Conservation (phyloP, 2,888 invertebrate species). For the Drosophila longiperda region DNA sequence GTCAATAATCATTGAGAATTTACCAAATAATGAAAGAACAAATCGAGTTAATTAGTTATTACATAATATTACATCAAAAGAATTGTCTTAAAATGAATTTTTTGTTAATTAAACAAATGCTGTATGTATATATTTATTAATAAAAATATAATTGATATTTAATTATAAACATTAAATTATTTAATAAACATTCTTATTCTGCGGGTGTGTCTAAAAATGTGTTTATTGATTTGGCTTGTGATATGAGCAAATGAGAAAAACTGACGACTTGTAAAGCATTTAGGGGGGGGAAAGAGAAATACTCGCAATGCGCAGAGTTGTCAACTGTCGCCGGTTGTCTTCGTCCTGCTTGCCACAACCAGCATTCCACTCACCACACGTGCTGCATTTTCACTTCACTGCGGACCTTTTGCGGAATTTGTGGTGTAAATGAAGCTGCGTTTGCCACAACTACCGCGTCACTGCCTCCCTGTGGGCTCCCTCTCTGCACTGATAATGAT, state of each 20-base stretch:
- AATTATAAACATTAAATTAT: neutral
- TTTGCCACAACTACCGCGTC: neutral
- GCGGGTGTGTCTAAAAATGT: neutral
- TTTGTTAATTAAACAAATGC: neutral
- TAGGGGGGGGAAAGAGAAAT: constrained; percentile 14
- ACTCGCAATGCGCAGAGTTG: constrained; percentile 44
- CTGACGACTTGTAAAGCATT: constrained; percentile 32
- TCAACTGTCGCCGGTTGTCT: constrained; percentile 36
- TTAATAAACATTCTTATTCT: neutral
- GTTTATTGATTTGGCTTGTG: neutral
- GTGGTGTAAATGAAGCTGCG: constrained; percentile 57
- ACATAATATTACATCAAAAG: neutral
- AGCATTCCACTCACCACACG: too few relatives aligned
- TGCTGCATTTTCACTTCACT: constrained; percentile 51
- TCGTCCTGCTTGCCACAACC: neutral
- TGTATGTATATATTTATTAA: too few relatives aligned
- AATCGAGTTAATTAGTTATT: neutral
- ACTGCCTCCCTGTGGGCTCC: too few relatives aligned
- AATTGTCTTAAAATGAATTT: neutral
- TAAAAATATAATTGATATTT: neutral
- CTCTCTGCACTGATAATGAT: constrained; percentile 40
- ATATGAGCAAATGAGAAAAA: constrained; percentile 47
- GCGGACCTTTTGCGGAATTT: constrained; percentile 39
- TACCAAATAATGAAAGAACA: neutral
- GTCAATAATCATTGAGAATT: neutral